Base-by-base conservation (phyloP, 2,797 vertebrate species). In the Lophotriccus pileatus region DNA sequence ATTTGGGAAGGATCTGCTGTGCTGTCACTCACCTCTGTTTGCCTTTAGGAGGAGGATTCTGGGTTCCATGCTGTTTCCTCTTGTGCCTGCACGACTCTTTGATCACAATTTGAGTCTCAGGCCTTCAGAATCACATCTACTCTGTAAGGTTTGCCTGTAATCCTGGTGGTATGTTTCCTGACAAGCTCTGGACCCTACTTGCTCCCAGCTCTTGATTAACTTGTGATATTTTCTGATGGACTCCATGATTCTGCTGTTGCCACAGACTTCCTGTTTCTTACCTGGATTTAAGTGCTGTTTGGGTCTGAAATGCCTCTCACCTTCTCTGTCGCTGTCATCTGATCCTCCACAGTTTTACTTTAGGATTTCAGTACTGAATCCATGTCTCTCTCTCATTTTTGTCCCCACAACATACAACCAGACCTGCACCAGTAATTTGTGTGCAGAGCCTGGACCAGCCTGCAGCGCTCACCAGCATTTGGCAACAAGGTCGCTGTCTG, bases 1-100 rank as follows among this genome's bases (percentile, higher is more conserved):
- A 47, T 64, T 89, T 87, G 78, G 67, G 78, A 95, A 92, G 66
- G 84, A 75, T 78, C 62, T 93, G 75, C 58, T 87, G 62, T 81
- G 84, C 78, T 92, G 89, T 87, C 83, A 80, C 77, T 95, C 72
- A 64, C 53, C 88, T 93, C 78, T 80, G 16, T 88, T 69, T 94
- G 88, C 84, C 82, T 85, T 74, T 58, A 85, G 75, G 78, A 90
- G 72, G 84, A 90, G 68, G 69, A 78, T 68, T 95, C 81, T 55
- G 55, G 59, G 70, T 96, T 82, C 90, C 34, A 9, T 82, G 84
- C 88, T 87, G 63, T 85, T 91, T 64, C 27, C 72, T 93, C 68
- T 86, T 81, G 80, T 50, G 41, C 46, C 63, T 79, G 47, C 3
- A 0, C 46, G 63, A 46, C 70, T 80, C 83, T 93, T 89, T 87